These are phyloP conservation scores for Poeciliopsis turrubarensis DNA, from an alignment of 2,113 vertebrate species.

Conservation along the genomic window DNA sequence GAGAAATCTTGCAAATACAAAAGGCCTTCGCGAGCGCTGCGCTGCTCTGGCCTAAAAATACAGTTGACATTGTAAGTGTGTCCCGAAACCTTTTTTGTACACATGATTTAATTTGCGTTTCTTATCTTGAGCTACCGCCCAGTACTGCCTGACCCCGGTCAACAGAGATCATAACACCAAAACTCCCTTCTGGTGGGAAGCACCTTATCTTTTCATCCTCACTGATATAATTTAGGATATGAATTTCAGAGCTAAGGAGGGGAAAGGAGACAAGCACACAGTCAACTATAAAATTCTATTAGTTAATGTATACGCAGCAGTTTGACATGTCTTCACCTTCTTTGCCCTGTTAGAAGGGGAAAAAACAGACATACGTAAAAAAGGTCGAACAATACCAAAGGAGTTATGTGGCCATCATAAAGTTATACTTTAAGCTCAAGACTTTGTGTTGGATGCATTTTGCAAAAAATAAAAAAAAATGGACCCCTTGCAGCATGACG, in stretches of 20 bases:
- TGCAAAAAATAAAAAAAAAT: too few species aligned
- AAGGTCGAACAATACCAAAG: too few species aligned
- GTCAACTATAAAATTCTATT: not conserved
- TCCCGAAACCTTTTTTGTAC: too few species aligned
- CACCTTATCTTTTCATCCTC: not conserved
- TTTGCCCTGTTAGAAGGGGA: not conserved
- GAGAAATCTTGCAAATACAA: too few species aligned
- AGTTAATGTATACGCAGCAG: not conserved
- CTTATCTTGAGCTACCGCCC: not conserved
- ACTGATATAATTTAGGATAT: not conserved
- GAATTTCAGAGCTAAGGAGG: too few species aligned
- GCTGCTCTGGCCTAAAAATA: not conserved
- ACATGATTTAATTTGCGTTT: not conserved
- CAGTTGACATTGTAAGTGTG: not conserved
- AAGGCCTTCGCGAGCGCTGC: too few species aligned
- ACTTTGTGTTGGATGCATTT: too few species aligned
- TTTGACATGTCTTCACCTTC: not conserved
- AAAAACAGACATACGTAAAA: not conserved
- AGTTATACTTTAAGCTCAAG: too few species aligned
- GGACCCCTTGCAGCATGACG: too few species aligned
- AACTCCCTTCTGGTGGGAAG: not conserved
- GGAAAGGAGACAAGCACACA: not conserved
- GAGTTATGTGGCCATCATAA: too few species aligned
- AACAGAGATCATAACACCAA: not conserved
- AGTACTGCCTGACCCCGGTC: not conserved